Evolutionary conservation across 2,113 vertebrate genomes (phyloP), one percentile per base, ranked within the genome.

Genomic region (Rhipidura dahli): DNA sequence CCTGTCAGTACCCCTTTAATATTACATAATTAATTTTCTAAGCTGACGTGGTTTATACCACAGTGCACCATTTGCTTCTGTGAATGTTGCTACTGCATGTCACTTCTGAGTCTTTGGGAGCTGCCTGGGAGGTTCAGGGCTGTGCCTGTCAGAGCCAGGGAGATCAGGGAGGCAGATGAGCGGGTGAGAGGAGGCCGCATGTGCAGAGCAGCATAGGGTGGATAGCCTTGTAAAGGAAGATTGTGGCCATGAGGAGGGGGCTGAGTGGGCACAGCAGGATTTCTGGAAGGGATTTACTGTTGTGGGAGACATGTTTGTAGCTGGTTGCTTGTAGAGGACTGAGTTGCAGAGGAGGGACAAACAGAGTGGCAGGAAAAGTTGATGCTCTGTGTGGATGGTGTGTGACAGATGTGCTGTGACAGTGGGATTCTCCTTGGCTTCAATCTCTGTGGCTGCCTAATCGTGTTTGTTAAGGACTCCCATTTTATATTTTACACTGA

Each of bases 351-450:
- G 50, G 44, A 85, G 37, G 64, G 39, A 27, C 64, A 33, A 66
- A 35, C 2, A 6, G 13, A 27, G 13, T 1, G 2, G 22, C 45
- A 35, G 50, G 11, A 59, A 4, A 23, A 56, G 45, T 13, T 73
- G 90, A 28, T 45, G 53, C n/a, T 68, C 10, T 59, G 4, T 39
- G 54, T 4, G 3, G n/a, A 53, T 1, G 4, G 24, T 0, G 0
- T 44, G 53, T 69, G 63, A 49, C 31, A 44, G 47, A 75, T 42
- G 12, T 56, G 23, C 50, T 70, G 11, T 53, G 63, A 44, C 1
- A 3, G 19, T 28, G 61, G 28, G 33, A 59, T 83, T 68, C 53
- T 76, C 53, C 77, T 59, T 31, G 59, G 60, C 37, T 6, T 64
- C 66, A 51, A 11, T 35, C 50, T 69, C 26, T 47, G 20, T 80